Base-by-base conservation (phyloP, 2,797 vertebrate species). In the Uromys caudimaculatus region DNA sequence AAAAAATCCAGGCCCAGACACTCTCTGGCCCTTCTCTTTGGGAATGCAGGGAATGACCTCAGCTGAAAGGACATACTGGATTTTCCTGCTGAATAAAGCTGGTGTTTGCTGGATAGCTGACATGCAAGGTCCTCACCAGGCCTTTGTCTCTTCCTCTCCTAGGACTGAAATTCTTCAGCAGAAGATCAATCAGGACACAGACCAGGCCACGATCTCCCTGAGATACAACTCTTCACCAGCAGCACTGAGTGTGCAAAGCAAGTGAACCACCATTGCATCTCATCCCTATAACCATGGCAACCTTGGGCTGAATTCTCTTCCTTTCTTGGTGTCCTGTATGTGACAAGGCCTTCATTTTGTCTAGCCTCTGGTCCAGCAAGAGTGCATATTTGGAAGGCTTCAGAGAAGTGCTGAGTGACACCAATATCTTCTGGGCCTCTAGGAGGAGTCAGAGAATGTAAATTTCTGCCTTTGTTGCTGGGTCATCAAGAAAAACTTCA, bases 141-240 rank as follows among this genome's bases (percentile, higher is more conserved):
- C 10, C 41, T 21, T 1, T 47, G 4, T 29, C 29, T 6, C 5
- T 21, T 14, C 41, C 41, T 47, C 27, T 13, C 14, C n/a, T 67
- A 64, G 41, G 29, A 21, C 44, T 35, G 2, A 35, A 3, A 8
- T 35, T 6, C 11, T 64, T 4, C 8, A 3, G 0, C 17, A 2
- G 32, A 2, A 64, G 29, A 1, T 35, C 1, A 6, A 32, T 32
- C 17, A 21, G 10, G 17, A 1, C 17, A 23, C 27, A 84, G 16
- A 29, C 41, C 14, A 64, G 60, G 27, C 35, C 12, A 32, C 35
- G 27, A 47, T 5, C 4, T 38, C 44, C 29, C n/a, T 50, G 16
- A 84, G 58, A 64, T 16, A 21, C 14, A 84, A 60, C 41, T 12
- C 5, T 6, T 6, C 16, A 47, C 29, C 27, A 62, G 38, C 24